Conservation (phyloP, 2,797 vertebrate genomes). For the Amblyopsis hoosieri region DNA sequence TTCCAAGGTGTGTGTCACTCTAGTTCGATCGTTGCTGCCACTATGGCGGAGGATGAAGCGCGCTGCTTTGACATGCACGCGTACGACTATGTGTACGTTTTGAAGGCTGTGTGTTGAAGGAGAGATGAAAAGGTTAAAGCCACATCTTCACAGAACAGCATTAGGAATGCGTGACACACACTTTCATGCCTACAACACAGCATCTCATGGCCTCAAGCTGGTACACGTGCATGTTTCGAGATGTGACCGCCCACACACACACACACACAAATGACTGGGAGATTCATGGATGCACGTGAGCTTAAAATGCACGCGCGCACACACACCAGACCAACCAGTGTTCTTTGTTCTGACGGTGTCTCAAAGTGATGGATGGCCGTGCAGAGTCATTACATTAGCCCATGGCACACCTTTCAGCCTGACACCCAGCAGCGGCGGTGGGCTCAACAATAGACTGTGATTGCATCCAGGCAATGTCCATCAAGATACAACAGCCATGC, state of each 20-base stretch:
- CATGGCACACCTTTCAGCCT: constrained; percentile 25
- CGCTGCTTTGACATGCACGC: constrained; percentile 35
- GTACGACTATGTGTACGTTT: constrained; percentile 33
- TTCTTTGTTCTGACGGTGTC: constrained; percentile 57
- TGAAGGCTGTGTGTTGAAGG: constrained; percentile 51
- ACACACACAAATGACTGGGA: neutral
- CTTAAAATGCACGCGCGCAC: constrained; percentile 3
- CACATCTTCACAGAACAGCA: constrained; percentile 53
- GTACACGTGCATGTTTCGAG: neutral
- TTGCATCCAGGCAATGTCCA: constrained; percentile 38
- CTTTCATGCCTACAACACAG: neutral
- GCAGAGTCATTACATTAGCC: constrained; percentile 51
- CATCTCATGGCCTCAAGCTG: neutral
- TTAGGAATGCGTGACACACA: constrained; percentile 4
- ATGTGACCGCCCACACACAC: neutral
- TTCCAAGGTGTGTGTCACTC: constrained; percentile 16
- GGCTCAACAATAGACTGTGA: constrained; percentile 34
- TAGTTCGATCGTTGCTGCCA: constrained; percentile 45
- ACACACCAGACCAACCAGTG: constrained; percentile 1
- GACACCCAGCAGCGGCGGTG: constrained; percentile 37
- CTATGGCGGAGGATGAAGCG: constrained; percentile 44
- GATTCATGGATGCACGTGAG: neutral
- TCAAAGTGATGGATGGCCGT: constrained; percentile 62
- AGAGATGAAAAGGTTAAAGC: constrained; percentile 75
- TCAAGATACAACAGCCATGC: constrained; percentile 16